These are phyloP conservation scores for Rhagoletis pomonella DNA, from an alignment of 1,140 invertebrate species.

Conservation along the genomic window DNA sequence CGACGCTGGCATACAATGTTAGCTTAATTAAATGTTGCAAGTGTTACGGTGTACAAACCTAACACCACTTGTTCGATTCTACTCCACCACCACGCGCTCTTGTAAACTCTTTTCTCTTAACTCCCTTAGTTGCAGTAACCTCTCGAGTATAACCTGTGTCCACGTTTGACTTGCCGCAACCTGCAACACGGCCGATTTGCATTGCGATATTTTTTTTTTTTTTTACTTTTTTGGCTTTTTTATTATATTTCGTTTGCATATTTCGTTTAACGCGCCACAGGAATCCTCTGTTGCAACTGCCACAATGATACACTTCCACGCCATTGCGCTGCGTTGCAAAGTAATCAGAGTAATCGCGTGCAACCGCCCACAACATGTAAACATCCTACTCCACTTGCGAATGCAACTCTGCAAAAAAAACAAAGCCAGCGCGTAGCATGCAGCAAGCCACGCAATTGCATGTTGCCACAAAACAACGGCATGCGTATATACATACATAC, in stretches of 20 bases:
- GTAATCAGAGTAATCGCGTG: conserved; percentile 50
- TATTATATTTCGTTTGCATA: conserved; percentile 4
- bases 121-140: not conserved
- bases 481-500: not conserved
- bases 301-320: conserved; percentile 42
- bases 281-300: conserved; percentile 30
- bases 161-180: conserved; percentile 27
- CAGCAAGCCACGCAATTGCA: conserved; percentile 37
- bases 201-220: not conserved
- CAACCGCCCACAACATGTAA: conserved; percentile 50
- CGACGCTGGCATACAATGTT: not conserved
- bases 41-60: not conserved
- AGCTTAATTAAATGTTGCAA: conserved; percentile 12
- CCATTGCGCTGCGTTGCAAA: conserved; percentile 19
- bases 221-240: not conserved
- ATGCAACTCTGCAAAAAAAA: not conserved
- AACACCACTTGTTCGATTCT: not conserved
- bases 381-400: conserved; percentile 34
- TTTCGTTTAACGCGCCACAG: conserved; percentile 42
- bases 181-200: conserved; percentile 5
- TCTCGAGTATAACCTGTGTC: not conserved
- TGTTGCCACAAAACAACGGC: not conserved
- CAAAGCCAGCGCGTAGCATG: conserved; percentile 28
- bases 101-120: not conserved
- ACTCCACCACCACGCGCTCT: no score